Base-by-base conservation (phyloP, 2,113 vertebrate species). In the Orientallactaga bullata region DNA sequence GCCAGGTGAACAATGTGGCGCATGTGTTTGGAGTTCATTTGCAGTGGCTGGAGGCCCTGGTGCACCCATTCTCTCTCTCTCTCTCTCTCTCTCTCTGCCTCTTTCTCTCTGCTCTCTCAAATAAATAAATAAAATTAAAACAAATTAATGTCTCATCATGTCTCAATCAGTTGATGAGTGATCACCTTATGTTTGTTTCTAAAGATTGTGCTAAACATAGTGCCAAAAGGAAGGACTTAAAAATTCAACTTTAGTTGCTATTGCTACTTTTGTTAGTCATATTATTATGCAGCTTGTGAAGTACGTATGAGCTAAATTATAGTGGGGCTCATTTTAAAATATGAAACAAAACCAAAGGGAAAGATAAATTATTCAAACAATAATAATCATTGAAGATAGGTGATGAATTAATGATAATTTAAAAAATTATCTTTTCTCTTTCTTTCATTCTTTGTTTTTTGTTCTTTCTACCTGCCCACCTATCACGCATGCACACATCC, bases 241-340 rank as follows among this genome's bases (percentile, higher is more conserved):
- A 93, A 32, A 76, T 78, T 92, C 55, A 76, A 17, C 13, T 81
- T 83, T 5, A 35, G 5, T 76, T 90, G 68, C 58, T 88, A 60
- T 32, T 77, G 28, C n/a, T 83, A 42, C 72, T 81, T 89, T 91
- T 55, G 15, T 88, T 94, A 92, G 32, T 95, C 51, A 73, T 26
- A 26, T 84, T 83, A 8, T 95, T 61, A 69, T 88, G n/a, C 86
- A 85, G 30, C 0, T 15, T 51, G 32, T 42, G 71, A 87, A 83
- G 21, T 72, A 74, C 28, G 71, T 95, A 39, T 85, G 51, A 86
- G 13, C 92, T 20, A 85, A 63, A 35, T 51, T 32, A 88, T 92
- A 26, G 3, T 24, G 55, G 55, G 35, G 26, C 24, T 77, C 77
- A 26, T 77, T 88, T 77, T 93, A 63, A 95, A 92, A 83, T 77